Conservation (phyloP, 2,888 invertebrate genomes). For the Entomobrya proxima region DNA sequence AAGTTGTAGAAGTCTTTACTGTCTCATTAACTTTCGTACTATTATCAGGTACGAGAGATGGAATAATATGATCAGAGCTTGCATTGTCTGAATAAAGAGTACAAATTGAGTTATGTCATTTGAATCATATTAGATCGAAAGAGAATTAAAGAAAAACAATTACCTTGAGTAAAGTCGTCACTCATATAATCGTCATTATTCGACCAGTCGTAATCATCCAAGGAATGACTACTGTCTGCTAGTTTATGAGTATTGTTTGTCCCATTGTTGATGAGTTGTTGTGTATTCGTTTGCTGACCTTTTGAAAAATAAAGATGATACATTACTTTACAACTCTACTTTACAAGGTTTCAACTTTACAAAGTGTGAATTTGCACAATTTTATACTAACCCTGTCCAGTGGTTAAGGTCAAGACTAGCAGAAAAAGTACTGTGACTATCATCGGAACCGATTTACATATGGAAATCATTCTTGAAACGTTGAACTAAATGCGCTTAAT, state of each 20-base stretch:
- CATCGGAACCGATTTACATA: neutral
- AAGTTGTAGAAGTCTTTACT: neutral
- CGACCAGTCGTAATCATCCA: neutral
- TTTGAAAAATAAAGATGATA: neutral
- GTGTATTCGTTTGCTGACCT: constrained; percentile 8
- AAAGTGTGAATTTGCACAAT: neutral
- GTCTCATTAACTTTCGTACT: neutral
- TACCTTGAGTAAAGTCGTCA: neutral
- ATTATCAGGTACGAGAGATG: neutral
- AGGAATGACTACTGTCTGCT: neutral
- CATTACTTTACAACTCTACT: neutral
- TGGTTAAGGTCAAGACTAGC: constrained; percentile 18
- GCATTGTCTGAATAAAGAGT: no score
- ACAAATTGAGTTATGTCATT: no score
- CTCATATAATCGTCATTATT: neutral
- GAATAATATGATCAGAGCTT: no score
- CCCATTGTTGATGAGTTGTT: neutral
- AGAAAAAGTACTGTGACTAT: neutral
- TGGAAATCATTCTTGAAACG: neutral
- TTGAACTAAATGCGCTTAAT: neutral
- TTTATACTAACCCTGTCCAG: neutral
- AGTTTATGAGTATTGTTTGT: constrained; percentile 2
- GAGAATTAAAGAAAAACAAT: no score
- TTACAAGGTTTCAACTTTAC: neutral
- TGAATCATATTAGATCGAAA: no score